Percentiles rank a stretch among this genome's conserved stretches.
phyloP scores from a whole-genome alignment of 2,888 invertebrate genomes.

The Neocrepidodera transversa region DNA sequence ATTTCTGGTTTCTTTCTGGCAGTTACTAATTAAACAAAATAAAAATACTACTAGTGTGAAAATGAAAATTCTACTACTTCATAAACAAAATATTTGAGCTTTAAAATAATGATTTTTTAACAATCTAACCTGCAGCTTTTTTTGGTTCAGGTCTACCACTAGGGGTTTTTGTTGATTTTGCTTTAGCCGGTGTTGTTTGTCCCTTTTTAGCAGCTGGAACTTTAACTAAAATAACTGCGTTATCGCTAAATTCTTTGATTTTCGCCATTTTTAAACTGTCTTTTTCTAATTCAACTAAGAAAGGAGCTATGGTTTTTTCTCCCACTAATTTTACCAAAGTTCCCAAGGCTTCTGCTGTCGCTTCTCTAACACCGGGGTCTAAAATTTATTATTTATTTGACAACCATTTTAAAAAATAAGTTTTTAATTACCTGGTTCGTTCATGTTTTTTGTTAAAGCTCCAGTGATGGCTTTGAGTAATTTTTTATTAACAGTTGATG shows the following conservation, averaged over 20 bases:
- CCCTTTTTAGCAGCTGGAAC: constrained; percentile 69
- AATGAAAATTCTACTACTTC: not conserved
- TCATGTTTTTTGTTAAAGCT: constrained; percentile 78
- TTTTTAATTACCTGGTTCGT: constrained; percentile 69
- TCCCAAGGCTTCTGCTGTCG: constrained; percentile 91
- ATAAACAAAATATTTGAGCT: no score
- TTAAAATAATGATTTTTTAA: no score
- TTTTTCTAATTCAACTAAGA: constrained; percentile 87
- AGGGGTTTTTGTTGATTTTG: constrained; percentile 25
- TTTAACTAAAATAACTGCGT: constrained; percentile 86
- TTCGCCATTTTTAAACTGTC: constrained; percentile 92
- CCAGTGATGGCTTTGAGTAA: constrained; percentile 82
- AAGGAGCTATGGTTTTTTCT: constrained; percentile 86
- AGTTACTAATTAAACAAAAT: constrained; percentile 12
- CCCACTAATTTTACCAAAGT: constrained; percentile 93
- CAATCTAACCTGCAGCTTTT: not conserved
- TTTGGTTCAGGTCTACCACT: constrained; percentile 55
- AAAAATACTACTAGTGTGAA: not conserved
- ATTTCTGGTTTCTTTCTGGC: constrained; percentile 46
- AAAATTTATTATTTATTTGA: constrained; percentile 21
- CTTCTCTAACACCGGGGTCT: constrained; percentile 91
- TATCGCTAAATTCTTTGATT: constrained; percentile 92
- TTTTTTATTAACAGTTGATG: constrained; percentile 87
- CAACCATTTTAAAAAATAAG: not conserved
- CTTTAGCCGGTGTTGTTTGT: constrained; percentile 57